Evolutionary conservation across 2,113 vertebrate genomes (phyloP), one percentile per base, ranked within the genome.

Genomic region (Mionectes macconnelli): DNA sequence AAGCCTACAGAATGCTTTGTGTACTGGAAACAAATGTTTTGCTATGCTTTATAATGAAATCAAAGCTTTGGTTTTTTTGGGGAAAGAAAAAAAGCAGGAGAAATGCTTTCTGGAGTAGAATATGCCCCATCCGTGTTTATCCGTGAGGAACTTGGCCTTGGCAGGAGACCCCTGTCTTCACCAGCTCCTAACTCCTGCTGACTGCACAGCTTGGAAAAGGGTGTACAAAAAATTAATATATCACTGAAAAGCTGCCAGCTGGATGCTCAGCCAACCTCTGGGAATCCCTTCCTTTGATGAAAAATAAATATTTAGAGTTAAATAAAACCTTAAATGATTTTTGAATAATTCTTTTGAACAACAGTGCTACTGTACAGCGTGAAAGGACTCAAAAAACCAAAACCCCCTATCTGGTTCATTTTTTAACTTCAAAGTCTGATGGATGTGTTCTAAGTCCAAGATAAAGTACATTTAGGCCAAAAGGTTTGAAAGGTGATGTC

Each of bases 231-330:
- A 93, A 84, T 79, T 68, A 95, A 82, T 84, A 87, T 62, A 72
- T 64, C 60, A 39, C 57, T 95, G 87, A 96, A 92, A 94, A 75
- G 16, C 52, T 0, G 13, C 94, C 94, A 95, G 91, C 80, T 95
- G 91, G 89, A 97, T 91, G 84, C 69, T 44, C 70, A 75, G 19
- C 35, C 45, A 60, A 82, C 89, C 93, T 87, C 87, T 69, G 96
- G 81, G 91, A 91, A 83, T 84, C 59, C 74, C 66, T 64, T 75
- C 68, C 89, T 94, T 91, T 84, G 93, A 91, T 57, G 93, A 77
- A 95, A 93, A 96, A 93, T 69, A 95, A 96, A 96, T 93, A 95
- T 92, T 96, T 96, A 87, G 68, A 14, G 69, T 96, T 87, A 92
- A 90, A 88, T 69, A 88, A 86, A 96, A 90, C 79, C 67, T 76